Evolutionary conservation across 2,113 vertebrate species (phyloP).

Genomic region (Himantopus leucocephalus): DNA sequence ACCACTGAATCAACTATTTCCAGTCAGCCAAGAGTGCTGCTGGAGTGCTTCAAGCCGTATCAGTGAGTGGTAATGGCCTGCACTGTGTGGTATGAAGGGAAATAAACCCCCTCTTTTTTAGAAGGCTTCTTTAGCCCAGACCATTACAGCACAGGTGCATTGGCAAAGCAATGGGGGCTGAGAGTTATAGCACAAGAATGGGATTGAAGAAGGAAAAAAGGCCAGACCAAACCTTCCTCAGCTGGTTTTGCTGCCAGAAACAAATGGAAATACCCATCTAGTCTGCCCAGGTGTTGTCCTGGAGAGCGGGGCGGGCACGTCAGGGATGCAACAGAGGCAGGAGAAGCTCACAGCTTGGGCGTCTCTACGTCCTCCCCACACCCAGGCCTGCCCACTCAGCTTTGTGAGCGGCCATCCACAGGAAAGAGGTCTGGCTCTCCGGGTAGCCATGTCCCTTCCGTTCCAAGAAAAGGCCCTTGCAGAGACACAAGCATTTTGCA

Average conservation of each 20-base stretch:
- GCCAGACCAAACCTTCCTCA: neutral
- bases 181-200: neutral
- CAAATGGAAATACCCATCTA: neutral
- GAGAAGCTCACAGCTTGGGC: neutral
- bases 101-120: neutral
- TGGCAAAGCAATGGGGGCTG: neutral
- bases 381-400: neutral
- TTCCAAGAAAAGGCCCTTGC: neutral
- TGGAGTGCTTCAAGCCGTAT: neutral
- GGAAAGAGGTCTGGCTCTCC: neutral
- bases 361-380: rapidly evolving
- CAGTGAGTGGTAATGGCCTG: neutral
- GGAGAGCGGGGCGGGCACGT: neutral
- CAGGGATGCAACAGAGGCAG: neutral
- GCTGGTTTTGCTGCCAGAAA: neutral
- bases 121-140: neutral
- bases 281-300: neutral
- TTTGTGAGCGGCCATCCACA: neutral
- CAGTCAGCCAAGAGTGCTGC: neutral
- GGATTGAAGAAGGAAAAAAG: neutral
- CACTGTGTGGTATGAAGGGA: rapidly evolving
- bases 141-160: neutral
- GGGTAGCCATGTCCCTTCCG: neutral
- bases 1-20: neutral
- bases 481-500: neutral